phyloP scores from a whole-genome alignment of 2,113 vertebrate genomes.

The Capricornis sumatraensis region DNA sequence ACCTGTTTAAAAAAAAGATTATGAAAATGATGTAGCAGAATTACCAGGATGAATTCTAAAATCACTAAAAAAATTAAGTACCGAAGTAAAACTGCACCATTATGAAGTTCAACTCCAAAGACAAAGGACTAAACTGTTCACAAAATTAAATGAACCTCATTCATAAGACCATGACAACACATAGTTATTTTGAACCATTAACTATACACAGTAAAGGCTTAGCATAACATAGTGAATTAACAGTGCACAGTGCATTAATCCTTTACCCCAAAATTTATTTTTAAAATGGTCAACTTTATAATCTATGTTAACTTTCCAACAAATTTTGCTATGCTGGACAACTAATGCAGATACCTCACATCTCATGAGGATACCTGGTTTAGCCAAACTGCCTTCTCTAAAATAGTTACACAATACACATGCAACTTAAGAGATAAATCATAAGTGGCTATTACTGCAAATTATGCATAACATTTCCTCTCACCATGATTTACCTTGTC shows the following conservation, averaged over 20 bases:
- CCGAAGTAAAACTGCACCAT: neutral
- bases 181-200: neutral
- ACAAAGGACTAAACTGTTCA: neutral
- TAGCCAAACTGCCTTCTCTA: neutral
- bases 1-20: constrained; percentile 79
- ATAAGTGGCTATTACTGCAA: neutral
- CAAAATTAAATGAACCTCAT: neutral
- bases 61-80: neutral
- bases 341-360: neutral
- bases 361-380: neutral
- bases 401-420: neutral
- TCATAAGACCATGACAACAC: neutral
- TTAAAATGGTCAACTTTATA: neutral
- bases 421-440: neutral
- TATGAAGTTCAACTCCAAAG: neutral
- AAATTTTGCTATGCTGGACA: neutral
- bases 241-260: neutral
- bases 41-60: constrained; percentile 32
- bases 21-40: constrained; percentile 24
- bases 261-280: neutral
- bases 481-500: neutral
- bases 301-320: neutral
- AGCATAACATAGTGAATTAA: neutral
- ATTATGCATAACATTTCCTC: neutral
- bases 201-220: neutral